Evolutionary conservation across 2,113 vertebrate genomes (phyloP).

Genomic region (Rhinopomastus cyanomelas): DNA sequence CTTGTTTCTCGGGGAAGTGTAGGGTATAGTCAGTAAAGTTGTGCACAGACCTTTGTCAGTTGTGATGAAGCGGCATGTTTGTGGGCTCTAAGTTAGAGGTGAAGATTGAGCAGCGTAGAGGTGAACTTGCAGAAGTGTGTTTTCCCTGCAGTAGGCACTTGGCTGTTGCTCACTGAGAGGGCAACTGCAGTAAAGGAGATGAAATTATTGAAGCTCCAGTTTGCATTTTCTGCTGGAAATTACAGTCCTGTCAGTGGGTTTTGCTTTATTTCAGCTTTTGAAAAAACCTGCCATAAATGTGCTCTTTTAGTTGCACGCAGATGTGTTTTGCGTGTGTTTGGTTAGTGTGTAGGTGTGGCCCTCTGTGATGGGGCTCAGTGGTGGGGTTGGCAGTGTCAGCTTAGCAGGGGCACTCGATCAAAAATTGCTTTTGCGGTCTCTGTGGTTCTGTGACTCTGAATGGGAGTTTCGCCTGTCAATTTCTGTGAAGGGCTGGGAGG

Average conservation of each 20-base stretch:
- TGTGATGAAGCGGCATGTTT: neutral
- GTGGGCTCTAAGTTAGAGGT: neutral
- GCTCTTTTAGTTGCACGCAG: neutral
- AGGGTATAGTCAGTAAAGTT: neutral
- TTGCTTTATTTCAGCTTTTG: neutral
- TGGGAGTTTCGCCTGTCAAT: neutral
- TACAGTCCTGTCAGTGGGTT: neutral
- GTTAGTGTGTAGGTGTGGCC: neutral
- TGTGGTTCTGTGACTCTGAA: neutral
- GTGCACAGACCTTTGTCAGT: neutral
- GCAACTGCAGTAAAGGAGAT: neutral
- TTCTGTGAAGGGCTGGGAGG: fast-evolving
- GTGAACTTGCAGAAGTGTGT: neutral
- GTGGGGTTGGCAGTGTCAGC: no score
- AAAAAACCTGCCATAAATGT: neutral
- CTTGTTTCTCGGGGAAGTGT: neutral
- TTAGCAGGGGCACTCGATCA: neutral
- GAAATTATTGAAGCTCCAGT: neutral
- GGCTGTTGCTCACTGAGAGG: neutral
- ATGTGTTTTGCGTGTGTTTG: neutral
- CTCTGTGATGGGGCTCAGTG: neutral
- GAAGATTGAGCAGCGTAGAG: neutral
- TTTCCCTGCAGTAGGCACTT: neutral
- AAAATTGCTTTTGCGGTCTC: neutral
- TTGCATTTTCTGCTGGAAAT: neutral